Evolutionary conservation across 2,113 vertebrate genomes (phyloP).

Genomic region (Mus spicilegus): DNA sequence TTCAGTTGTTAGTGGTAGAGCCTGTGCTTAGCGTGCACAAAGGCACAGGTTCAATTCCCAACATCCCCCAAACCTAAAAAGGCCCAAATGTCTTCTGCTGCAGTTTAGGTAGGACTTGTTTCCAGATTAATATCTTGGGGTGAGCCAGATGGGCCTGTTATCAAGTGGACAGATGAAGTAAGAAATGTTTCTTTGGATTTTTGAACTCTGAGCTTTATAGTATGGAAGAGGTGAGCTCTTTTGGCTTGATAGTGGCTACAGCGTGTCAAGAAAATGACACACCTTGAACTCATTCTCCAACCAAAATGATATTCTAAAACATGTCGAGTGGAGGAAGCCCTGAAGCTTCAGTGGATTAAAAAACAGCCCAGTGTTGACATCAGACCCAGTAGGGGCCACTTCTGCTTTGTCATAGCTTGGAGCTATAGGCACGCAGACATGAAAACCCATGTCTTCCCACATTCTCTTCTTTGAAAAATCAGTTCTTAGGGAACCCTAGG

Average conservation of each 20-base stretch:
- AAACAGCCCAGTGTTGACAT: neutral
- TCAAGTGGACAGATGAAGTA: neutral
- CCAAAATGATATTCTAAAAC: no score
- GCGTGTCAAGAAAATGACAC: no score
- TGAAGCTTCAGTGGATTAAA: no score
- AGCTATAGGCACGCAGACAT: neutral
- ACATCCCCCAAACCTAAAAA: neutral
- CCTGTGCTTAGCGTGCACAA: neutral
- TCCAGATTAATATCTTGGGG: conserved; percentile 47
- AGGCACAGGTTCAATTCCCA: neutral
- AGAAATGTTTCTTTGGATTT: neutral
- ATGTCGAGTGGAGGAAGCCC: no score
- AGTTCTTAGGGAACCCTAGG: conserved; percentile 24
- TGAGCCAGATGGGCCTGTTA: neutral
- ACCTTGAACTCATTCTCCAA: no score
- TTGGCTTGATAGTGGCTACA: neutral
- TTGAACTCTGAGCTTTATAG: neutral
- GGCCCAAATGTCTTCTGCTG: conserved; percentile 17
- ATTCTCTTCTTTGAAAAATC: neutral
- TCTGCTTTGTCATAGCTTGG: conserved; percentile 30
- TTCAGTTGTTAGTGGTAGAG: neutral
- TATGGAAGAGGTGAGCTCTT: neutral
- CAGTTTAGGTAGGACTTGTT: neutral
- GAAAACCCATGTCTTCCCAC: neutral
- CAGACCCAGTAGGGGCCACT: neutral